Evolutionary conservation across 92 coral and sea anemone genomes (phyloP).

Genomic region (Chrysogorgia sp.): DNA sequence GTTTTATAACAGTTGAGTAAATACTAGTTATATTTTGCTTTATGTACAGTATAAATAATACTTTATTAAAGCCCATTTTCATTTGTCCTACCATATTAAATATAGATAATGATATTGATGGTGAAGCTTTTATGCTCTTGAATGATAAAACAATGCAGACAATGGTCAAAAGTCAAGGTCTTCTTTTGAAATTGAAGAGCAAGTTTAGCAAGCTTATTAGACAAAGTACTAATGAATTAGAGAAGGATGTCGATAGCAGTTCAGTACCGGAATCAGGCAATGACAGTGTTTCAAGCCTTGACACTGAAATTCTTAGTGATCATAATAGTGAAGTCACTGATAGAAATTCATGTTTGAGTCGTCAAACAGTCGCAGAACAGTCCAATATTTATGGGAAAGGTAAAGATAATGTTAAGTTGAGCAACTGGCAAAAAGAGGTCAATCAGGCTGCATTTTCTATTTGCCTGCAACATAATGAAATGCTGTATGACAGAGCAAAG

Average conservation of each 20-base stretch:
- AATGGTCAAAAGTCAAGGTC: slow-evolving; percentile 8
- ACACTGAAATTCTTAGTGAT: neutral
- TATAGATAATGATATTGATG: neutral
- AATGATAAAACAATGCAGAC: neutral
- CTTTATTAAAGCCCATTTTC: too few species aligned
- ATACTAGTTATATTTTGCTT: too few species aligned
- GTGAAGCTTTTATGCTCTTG: neutral
- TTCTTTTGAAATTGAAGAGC: neutral
- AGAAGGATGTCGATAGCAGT: neutral
- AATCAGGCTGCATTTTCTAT: slow-evolving; percentile 45
- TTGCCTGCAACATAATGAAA: too few species aligned
- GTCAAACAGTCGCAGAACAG: slow-evolving; percentile 40
- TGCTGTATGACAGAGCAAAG: slow-evolving; percentile 42
- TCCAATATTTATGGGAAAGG: slow-evolving; percentile 48
- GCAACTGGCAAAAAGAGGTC: slow-evolving; percentile 35
- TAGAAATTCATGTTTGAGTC: neutral
- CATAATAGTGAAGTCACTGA: neutral
- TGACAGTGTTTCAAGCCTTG: slow-evolving; percentile 1
- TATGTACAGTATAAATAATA: too few species aligned
- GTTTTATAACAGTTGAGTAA: too few species aligned
- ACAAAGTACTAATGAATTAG: too few species aligned
- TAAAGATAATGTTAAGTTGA: slow-evolving; percentile 21
- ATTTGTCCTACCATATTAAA: too few species aligned
- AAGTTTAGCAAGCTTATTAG: too few species aligned
- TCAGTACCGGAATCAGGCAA: too few species aligned